phyloP scores from a whole-genome alignment of 2,888 invertebrate genomes.

The Drosophila meridionalis region DNA sequence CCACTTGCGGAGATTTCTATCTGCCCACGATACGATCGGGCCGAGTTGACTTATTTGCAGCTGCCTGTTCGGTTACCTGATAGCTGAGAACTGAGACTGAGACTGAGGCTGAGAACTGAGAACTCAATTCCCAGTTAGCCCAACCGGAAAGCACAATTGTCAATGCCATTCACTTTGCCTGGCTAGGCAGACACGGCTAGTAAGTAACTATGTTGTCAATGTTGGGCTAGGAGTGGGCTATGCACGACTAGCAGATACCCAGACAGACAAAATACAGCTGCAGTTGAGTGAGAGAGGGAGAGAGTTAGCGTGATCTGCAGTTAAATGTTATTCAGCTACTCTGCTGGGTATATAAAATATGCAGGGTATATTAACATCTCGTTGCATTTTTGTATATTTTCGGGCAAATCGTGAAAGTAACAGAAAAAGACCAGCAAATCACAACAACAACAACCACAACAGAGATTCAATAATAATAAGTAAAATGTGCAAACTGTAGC shows the following conservation, averaged over 20 bases:
- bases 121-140: conserved; percentile 52
- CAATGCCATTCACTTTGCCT: conserved; percentile 70
- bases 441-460: conserved; percentile 31
- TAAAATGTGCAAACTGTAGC: conserved; percentile 28
- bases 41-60: conserved; percentile 33
- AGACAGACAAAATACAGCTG: background rate
- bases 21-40: conserved; percentile 15
- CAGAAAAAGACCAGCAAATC: conserved; percentile 57
- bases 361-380: conserved; percentile 10
- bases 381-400: conserved; percentile 1
- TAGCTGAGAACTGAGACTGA: conserved; percentile 52
- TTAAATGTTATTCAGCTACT: background rate
- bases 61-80: conserved; percentile 53
- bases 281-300: conserved; percentile 1
- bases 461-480: conserved; percentile 44
- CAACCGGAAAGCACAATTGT: conserved; percentile 34
- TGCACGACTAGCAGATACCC: conserved; percentile 1
- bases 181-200: background rate
- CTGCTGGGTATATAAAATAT: background rate
- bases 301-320: too few relatives aligned
- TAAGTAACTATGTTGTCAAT: conserved; percentile 52
- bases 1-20: conserved; percentile 37
- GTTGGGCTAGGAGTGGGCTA: background rate
- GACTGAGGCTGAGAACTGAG: conserved; percentile 58
- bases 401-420: conserved; percentile 68